Evolutionary conservation across 2,113 vertebrate genomes (phyloP).

Genomic region (Castor canadensis): DNA sequence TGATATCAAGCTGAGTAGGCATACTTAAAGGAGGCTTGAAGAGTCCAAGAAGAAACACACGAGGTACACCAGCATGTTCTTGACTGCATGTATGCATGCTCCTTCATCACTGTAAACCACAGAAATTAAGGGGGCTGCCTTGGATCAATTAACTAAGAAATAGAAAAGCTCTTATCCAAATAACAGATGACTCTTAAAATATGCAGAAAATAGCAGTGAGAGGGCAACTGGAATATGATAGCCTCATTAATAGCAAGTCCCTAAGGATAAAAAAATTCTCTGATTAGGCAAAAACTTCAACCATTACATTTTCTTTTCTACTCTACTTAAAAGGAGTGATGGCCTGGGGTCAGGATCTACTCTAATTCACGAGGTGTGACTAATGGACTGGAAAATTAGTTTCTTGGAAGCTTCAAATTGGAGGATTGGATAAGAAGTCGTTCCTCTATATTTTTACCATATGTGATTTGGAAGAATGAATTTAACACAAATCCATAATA

Average conservation of each 20-base stretch:
- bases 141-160: not conserved
- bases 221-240: not conserved
- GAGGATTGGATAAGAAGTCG: conserved; percentile 13
- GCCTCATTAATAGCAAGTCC: conserved; percentile 49
- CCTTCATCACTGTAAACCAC: not conserved
- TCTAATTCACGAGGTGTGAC: conserved; percentile 55
- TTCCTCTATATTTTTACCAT: conserved; percentile 20
- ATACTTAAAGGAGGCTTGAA: not conserved
- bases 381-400: conserved; percentile 69
- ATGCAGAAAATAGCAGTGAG: conserved; percentile 36
- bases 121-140: not conserved
- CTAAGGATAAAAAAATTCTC: conserved; percentile 43
- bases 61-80: not conserved
- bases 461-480: not conserved
- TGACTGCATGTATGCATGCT: too few relatives aligned
- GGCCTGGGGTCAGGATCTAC: conserved; percentile 54
- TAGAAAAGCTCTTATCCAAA: not conserved
- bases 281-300: conserved; percentile 66
- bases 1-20: too few relatives aligned
- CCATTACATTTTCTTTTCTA: conserved; percentile 54
- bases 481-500: not conserved
- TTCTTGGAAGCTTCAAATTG: conserved; percentile 38
- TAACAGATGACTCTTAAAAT: conserved; percentile 25
- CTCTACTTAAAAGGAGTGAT: conserved; percentile 57
- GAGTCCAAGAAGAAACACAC: not conserved